Percentiles rank a stretch among this genome's conserved stretches.
Evolutionary conservation across 53 echinoderm and acorn worm species (phyloP).

Genomic region (Stichopus horrens): DNA sequence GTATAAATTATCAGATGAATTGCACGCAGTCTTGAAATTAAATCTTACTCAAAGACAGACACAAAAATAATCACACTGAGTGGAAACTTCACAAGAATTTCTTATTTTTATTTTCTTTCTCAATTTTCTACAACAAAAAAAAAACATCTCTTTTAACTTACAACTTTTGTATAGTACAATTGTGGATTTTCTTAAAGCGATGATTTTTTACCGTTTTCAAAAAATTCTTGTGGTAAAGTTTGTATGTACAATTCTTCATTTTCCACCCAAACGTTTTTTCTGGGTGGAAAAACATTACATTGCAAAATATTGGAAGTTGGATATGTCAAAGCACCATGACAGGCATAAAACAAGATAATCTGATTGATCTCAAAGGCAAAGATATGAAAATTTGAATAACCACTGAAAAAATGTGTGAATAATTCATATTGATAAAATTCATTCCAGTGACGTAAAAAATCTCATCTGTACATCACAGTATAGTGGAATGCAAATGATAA

Average conservation of each 20-base stretch:
- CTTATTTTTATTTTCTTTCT: conserved; percentile 42
- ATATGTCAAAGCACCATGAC: conserved; percentile 42
- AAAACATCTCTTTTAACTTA: conserved; percentile 34
- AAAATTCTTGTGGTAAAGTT: conserved; percentile 2
- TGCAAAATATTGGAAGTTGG: conserved; percentile 6
- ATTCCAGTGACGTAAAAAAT: neutral
- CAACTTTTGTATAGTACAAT: conserved; percentile 41
- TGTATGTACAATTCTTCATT: conserved; percentile 38
- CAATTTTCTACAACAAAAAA: conserved; percentile 1
- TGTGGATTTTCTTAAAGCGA: conserved; percentile 39
- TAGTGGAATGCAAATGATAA: neutral
- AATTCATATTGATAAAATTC: conserved; percentile 6
- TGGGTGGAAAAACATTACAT: conserved; percentile 28
- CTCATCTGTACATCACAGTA: conserved; percentile 2
- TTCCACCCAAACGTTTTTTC: neutral
- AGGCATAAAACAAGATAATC: conserved; percentile 34
- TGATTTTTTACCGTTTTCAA: conserved; percentile 16
- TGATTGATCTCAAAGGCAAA: conserved; percentile 40
- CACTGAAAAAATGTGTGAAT: conserved; percentile 8
- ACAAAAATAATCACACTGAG: neutral
- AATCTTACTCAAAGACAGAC: too few relatives aligned
- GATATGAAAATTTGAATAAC: conserved; percentile 19
- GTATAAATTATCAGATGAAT: too few relatives aligned
- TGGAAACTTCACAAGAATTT: conserved; percentile 29
- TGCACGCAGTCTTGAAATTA: too few relatives aligned